Conservation (phyloP, 1,140 invertebrate species). For the Apocrypta bakeri region DNA sequence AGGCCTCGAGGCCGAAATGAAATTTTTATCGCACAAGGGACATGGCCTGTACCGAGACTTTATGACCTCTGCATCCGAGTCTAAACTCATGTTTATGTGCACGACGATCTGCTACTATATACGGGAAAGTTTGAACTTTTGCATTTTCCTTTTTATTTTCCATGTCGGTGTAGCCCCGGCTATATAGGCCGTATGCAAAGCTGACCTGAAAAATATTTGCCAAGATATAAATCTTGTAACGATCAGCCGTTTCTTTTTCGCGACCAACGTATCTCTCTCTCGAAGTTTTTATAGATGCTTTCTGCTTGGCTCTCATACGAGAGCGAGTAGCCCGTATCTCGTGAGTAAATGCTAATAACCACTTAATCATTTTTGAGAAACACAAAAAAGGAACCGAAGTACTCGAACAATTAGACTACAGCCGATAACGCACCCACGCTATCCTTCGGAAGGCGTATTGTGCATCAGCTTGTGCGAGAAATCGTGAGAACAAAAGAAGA, state of each 20-base stretch:
- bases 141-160: no score
- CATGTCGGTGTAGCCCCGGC: no score
- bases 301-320: no score
- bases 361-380: neutral
- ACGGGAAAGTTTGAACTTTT: neutral
- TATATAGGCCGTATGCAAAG: no score
- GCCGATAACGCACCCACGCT: neutral
- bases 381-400: neutral
- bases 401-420: neutral
- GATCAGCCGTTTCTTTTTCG: no score
- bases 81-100: conserved; percentile 12
- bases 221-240: no score
- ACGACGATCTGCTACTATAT: neutral
- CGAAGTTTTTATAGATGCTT: no score
- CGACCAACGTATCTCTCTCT: no score
- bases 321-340: no score
- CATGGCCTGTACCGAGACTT: neutral
- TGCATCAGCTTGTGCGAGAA: neutral
- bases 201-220: no score
- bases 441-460: no score
- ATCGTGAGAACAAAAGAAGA: conserved; percentile 9
- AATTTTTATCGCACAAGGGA: conserved; percentile 6
- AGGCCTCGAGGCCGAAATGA: neutral
- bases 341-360: neutral
- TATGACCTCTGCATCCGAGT: neutral